phyloP scores from a whole-genome alignment of 2,113 vertebrate species.

The Chaenocephalus aceratus region DNA sequence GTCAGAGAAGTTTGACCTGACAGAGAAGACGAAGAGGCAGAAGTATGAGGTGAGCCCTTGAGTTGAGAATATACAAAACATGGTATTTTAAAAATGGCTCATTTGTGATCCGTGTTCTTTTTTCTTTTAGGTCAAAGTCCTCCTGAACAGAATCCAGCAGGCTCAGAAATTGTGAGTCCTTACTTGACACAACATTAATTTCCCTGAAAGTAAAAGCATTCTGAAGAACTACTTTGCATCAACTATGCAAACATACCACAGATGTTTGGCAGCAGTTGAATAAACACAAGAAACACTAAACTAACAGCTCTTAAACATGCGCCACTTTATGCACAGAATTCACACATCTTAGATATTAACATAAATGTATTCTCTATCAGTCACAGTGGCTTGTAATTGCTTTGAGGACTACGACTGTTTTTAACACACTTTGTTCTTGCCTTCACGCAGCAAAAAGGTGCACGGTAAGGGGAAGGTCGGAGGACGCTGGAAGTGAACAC shows the following conservation, averaged over 20 bases:
- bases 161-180: constrained; percentile 87
- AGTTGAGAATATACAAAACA: neutral
- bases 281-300: neutral
- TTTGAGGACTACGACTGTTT: neutral
- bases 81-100: neutral
- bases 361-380: neutral
- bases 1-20: constrained; percentile 93
- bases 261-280: neutral
- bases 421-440: constrained; percentile 28
- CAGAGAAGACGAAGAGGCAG: constrained; percentile 88
- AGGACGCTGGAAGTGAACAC: constrained; percentile 80
- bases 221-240: neutral
- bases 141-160: constrained; percentile 85
- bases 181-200: neutral
- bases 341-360: constrained; percentile 10
- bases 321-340: neutral
- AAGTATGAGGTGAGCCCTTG: constrained; percentile 87
- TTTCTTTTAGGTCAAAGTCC: constrained; percentile 80
- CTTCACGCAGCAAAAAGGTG: constrained; percentile 75
- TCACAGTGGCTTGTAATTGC: neutral
- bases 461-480: constrained; percentile 81
- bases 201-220: neutral
- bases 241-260: constrained; percentile 37
- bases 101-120: neutral
- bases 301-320: neutral